Percentiles rank a stretch among this genome's conserved stretches.
Evolutionary conservation across 2,888 invertebrate species (phyloP).

Genomic region (Lasioglossum marginatum): DNA sequence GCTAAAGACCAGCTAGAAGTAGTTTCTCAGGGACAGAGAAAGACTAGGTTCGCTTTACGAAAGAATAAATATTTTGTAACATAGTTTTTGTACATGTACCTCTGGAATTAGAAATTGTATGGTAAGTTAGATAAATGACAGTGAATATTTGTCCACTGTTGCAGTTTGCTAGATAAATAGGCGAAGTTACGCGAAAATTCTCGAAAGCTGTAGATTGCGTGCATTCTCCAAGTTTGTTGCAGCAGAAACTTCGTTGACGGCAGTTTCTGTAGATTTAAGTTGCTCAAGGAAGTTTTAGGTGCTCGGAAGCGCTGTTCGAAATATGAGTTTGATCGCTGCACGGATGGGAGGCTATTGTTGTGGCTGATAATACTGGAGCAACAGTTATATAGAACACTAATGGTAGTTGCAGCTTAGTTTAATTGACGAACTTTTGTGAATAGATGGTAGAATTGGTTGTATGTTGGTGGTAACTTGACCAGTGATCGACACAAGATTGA

Average conservation of each 20-base stretch:
- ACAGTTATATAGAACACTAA: not conserved
- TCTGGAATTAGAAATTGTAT: not conserved
- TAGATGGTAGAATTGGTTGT: not conserved
- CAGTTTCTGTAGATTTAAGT: constrained; percentile 2
- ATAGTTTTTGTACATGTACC: not conserved
- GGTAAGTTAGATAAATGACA: not conserved
- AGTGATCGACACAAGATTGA: not conserved
- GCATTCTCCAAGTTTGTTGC: not conserved
- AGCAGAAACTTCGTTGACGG: not conserved
- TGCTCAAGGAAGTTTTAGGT: not conserved
- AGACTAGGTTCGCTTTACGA: not conserved
- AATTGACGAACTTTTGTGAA: constrained; percentile 10
- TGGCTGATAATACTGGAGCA: not conserved
- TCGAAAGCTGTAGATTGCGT: not conserved
- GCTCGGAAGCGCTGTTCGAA: not conserved
- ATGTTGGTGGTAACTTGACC: not conserved
- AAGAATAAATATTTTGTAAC: not conserved
- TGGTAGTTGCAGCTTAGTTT: constrained; percentile 18
- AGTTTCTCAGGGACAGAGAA: not conserved
- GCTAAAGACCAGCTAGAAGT: not conserved
- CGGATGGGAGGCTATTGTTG: not conserved
- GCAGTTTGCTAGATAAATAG: not conserved
- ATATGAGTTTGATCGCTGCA: not conserved
- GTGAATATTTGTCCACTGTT: not conserved
- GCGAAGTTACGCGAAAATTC: not conserved